phyloP scores from a whole-genome alignment of 2,888 invertebrate species.

The Pseudococcus longispinus region DNA sequence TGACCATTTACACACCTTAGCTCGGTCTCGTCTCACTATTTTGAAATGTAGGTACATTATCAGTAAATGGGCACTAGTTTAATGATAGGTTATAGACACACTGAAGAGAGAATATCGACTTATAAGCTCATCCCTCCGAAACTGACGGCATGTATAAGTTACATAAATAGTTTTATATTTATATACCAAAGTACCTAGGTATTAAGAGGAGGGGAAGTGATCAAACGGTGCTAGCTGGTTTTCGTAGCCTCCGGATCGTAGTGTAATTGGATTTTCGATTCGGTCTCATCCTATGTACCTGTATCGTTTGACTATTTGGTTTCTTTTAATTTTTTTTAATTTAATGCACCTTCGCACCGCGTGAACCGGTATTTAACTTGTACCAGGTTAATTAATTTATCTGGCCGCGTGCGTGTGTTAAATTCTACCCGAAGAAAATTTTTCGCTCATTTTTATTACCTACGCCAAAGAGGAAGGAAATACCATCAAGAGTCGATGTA shows the following conservation, averaged over 20 bases:
- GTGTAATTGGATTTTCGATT: slow-evolving; percentile 28
- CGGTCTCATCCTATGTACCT: not conserved
- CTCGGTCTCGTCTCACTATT: not conserved
- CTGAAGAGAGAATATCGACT: not conserved
- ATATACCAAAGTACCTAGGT: not conserved
- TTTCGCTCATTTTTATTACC: not conserved
- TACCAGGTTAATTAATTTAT: slow-evolving; percentile 13
- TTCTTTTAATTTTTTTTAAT: slow-evolving; percentile 24
- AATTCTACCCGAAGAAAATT: not conserved
- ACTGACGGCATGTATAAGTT: not conserved
- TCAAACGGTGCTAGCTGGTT: not conserved
- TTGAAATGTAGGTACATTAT: slow-evolving; percentile 16
- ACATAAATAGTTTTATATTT: slow-evolving; percentile 28
- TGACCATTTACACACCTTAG: not conserved
- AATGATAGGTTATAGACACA: not conserved
- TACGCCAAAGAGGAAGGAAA: not conserved
- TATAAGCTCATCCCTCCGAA: not conserved
- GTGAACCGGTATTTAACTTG: slow-evolving; percentile 9
- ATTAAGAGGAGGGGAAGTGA: not conserved
- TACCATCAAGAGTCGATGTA: not conserved
- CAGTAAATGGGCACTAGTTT: slow-evolving; percentile 8
- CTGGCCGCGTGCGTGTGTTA: not conserved
- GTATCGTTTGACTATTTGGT: slow-evolving; percentile 11
- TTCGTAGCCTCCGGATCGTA: not conserved
- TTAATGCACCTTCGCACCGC: not conserved